phyloP scores from a whole-genome alignment of 2,113 vertebrate species.

The Galbula dea region DNA sequence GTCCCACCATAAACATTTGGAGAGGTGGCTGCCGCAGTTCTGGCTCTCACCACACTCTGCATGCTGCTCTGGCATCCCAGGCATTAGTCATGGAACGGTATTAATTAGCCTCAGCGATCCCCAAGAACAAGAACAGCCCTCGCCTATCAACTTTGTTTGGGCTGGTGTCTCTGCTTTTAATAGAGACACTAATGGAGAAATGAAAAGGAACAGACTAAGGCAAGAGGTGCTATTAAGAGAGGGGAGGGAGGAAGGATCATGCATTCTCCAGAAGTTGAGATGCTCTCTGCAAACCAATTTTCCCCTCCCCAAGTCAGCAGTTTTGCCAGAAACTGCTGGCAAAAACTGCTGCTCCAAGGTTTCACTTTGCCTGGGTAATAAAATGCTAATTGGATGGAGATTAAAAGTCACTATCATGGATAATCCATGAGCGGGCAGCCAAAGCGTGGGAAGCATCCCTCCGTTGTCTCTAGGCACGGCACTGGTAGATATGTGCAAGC shows the following conservation, averaged over 20 bases:
- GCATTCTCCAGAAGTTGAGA: not conserved
- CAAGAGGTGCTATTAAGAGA: not conserved
- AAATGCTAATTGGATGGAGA: constrained; percentile 21
- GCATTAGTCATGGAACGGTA: not conserved
- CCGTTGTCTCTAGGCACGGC: not conserved
- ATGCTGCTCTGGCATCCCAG: not conserved
- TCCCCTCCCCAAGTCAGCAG: not conserved
- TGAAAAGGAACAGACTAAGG: not conserved
- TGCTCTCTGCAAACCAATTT: not conserved
- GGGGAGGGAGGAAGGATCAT: not conserved
- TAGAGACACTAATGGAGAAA: not conserved
- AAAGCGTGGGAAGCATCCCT: not conserved
- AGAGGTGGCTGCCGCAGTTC: not conserved
- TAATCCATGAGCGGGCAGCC: not conserved
- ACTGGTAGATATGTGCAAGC: accelerated
- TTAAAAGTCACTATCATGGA: not conserved
- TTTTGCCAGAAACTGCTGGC: not conserved
- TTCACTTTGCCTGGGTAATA: not conserved
- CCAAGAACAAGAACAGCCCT: not conserved
- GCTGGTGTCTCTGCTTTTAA: not conserved
- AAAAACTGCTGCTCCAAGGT: not conserved
- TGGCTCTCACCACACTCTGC: not conserved
- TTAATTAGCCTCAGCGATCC: not conserved
- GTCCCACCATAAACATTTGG: not conserved
- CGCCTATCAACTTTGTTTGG: not conserved